phyloP scores from a whole-genome alignment of 2,113 vertebrate species.

The Alligator sinensis region DNA sequence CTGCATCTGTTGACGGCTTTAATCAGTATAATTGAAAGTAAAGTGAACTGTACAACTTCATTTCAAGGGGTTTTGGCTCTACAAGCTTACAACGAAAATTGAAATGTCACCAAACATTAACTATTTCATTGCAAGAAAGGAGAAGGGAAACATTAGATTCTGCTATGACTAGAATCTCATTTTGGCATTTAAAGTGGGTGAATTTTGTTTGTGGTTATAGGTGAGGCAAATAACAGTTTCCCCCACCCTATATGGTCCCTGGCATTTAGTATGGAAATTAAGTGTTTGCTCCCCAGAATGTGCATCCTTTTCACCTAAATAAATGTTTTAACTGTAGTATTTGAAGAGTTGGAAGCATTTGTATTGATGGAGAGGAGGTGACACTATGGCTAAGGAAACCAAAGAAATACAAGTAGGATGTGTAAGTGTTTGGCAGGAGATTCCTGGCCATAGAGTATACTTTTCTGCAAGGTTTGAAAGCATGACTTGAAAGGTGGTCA shows the following conservation, averaged over 20 bases:
- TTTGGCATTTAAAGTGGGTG: neutral
- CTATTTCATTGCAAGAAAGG: neutral
- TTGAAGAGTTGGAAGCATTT: neutral
- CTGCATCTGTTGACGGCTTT: too few species aligned
- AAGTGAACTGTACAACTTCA: neutral
- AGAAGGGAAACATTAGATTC: neutral
- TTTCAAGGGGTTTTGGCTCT: neutral
- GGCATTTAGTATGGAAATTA: neutral
- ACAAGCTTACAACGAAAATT: neutral
- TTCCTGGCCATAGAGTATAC: neutral
- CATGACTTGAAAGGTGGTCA: neutral
- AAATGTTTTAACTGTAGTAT: neutral
- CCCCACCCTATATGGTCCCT: neutral
- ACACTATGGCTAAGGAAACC: neutral
- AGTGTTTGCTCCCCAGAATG: neutral
- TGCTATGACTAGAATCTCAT: neutral
- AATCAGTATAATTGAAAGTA: neutral
- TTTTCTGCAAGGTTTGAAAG: neutral
- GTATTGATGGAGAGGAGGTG: neutral
- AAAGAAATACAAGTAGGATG: neutral
- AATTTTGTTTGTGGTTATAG: neutral
- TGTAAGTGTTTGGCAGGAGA: neutral
- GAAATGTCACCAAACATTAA: neutral
- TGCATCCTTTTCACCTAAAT: neutral
- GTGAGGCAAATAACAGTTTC: neutral